Conservation (phyloP, 2,113 vertebrate species). For the Coptodon bakossiorum region DNA sequence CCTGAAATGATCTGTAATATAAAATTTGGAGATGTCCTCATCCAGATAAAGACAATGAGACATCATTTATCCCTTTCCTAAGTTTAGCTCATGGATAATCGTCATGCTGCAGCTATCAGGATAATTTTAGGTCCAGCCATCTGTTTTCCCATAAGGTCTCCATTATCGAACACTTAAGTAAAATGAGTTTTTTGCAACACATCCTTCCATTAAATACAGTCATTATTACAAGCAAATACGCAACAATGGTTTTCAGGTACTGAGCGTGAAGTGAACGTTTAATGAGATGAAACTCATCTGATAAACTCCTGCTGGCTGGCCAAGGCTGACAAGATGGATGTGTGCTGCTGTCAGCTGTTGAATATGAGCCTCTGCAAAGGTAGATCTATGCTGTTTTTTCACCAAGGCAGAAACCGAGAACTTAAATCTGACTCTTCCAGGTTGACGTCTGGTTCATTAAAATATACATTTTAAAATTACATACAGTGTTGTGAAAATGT, state of each 20-base stretch:
- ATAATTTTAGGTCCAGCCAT: slow-evolving; percentile 25
- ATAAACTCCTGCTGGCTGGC: background rate
- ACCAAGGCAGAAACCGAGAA: background rate
- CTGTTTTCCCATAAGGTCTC: slow-evolving; percentile 3
- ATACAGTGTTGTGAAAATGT: background rate
- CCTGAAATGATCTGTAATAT: background rate
- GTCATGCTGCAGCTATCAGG: background rate
- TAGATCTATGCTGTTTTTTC: background rate
- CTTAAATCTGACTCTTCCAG: background rate
- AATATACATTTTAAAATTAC: background rate
- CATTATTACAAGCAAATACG: background rate
- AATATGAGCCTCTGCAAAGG: slow-evolving; percentile 1
- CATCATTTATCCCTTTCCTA: background rate
- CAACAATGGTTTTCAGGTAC: background rate
- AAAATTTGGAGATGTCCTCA: background rate
- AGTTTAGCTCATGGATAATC: slow-evolving; percentile 15
- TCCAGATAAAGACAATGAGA: background rate
- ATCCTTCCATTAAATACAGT: background rate
- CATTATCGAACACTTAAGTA: background rate
- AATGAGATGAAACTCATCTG: background rate
- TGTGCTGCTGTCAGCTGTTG: slow-evolving; percentile 25
- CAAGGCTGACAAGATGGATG: slow-evolving; percentile 29
- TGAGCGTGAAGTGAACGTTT: background rate
- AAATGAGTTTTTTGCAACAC: background rate
- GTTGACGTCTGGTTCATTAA: background rate